These are phyloP conservation scores for Glossosoma conforme DNA, from an alignment of 1,140 invertebrate species.

Conservation along the genomic window DNA sequence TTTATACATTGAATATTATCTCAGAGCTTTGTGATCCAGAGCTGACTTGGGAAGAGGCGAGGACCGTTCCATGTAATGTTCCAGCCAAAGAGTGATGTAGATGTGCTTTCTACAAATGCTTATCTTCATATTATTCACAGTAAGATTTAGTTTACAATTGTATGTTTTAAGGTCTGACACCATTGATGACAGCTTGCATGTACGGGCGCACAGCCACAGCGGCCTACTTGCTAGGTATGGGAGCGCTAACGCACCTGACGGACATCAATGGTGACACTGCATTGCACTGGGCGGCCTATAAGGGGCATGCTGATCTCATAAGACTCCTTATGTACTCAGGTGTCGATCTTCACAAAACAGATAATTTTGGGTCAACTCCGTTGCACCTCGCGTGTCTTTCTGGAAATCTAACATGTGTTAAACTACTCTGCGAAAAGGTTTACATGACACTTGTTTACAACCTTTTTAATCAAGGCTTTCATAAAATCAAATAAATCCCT, in stretches of 20 bases:
- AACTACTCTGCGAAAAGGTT: constrained; percentile 82
- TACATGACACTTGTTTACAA: constrained; percentile 6
- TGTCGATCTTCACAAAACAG: constrained; percentile 79
- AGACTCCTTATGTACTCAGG: constrained; percentile 86
- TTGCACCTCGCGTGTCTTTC: constrained; percentile 90
- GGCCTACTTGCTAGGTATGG: constrained; percentile 83
- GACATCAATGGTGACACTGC: constrained; percentile 91
- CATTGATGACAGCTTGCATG: constrained; percentile 88
- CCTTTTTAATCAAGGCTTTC: no score
- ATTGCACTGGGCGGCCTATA: constrained; percentile 89
- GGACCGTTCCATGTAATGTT: no score
- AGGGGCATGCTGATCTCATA: constrained; percentile 84
- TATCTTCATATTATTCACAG: no score
- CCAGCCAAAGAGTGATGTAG: no score
- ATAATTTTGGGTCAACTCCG: constrained; percentile 89
- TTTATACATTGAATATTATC: no score
- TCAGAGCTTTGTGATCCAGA: no score
- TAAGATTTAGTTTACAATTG: neutral
- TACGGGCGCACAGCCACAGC: constrained; percentile 86
- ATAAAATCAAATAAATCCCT: no score
- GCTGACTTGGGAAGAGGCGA: no score
- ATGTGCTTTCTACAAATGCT: no score
- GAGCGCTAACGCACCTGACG: constrained; percentile 74
- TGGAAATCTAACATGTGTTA: constrained; percentile 75
- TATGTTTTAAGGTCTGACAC: constrained; percentile 65